Percentiles rank a stretch among this genome's conserved stretches.
phyloP scores from a whole-genome alignment of 2,888 invertebrate genomes.

The Drosophila trichaetosa region DNA sequence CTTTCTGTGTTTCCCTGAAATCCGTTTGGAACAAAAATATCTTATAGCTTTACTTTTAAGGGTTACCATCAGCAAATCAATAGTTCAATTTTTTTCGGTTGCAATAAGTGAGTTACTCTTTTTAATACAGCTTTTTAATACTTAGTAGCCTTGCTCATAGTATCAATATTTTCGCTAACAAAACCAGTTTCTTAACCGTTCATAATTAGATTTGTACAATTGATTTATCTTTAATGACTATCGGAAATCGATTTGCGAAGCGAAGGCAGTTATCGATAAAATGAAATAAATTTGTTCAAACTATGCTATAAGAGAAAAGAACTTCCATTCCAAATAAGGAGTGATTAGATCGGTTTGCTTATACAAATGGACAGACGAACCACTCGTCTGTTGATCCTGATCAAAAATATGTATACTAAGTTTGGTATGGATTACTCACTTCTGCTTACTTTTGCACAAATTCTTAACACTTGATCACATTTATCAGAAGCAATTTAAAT shows the following conservation, averaged over 20 bases:
- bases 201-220: neutral
- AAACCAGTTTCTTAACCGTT: neutral
- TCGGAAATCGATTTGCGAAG: neutral
- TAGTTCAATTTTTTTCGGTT: neutral
- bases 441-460: neutral
- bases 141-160: neutral
- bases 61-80: neutral
- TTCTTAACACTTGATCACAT: neutral
- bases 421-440: neutral
- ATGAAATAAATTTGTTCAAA: neutral
- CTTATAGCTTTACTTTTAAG: too few relatives aligned
- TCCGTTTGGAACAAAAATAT: neutral
- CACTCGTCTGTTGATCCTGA: neutral
- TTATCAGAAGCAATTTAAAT: neutral
- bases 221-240: neutral
- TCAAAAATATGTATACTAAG: neutral
- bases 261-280: neutral
- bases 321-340: neutral
- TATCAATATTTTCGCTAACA: neutral
- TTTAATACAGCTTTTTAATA: neutral
- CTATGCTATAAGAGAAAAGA: neutral
- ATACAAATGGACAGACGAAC: neutral
- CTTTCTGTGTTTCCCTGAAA: neutral
- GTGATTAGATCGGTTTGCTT: neutral
- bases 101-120: neutral